Evolutionary conservation across 2,888 invertebrate species (phyloP).

Genomic region (Drosophila anomalipes): DNA sequence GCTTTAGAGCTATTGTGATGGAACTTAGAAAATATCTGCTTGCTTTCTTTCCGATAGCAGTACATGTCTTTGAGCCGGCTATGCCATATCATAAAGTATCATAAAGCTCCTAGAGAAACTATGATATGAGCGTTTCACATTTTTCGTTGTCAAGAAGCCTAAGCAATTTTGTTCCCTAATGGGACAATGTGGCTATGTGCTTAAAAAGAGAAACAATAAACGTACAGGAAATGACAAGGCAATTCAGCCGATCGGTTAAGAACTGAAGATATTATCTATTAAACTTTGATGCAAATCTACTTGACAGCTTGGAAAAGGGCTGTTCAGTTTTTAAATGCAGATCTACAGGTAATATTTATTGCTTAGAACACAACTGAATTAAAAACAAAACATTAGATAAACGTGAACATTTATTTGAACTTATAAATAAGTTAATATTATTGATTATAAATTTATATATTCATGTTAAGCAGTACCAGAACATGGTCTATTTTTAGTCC

Average conservation of each 20-base stretch:
- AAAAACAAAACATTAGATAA: neutral
- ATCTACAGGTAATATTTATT: neutral
- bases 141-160: conserved; percentile 1
- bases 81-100: no score
- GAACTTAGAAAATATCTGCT: no score
- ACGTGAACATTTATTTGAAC: neutral
- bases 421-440: neutral
- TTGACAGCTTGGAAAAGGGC: no score
- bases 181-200: neutral
- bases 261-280: neutral
- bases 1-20: no score
- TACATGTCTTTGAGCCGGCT: no score
- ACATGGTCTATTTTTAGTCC: neutral
- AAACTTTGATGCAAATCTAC: neutral
- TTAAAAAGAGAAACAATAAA: neutral
- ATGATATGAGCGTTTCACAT: neutral
- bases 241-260: neutral
- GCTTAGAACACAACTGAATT: no score
- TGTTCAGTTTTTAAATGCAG: neutral
- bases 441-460: neutral
- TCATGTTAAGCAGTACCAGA: neutral
- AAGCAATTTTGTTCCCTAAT: no score
- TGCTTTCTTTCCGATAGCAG: no score
- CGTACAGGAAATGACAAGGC: neutral
- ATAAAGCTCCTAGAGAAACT: no score